Conservation (phyloP, 2,797 vertebrate species). For the Aulostomus chinensis region DNA sequence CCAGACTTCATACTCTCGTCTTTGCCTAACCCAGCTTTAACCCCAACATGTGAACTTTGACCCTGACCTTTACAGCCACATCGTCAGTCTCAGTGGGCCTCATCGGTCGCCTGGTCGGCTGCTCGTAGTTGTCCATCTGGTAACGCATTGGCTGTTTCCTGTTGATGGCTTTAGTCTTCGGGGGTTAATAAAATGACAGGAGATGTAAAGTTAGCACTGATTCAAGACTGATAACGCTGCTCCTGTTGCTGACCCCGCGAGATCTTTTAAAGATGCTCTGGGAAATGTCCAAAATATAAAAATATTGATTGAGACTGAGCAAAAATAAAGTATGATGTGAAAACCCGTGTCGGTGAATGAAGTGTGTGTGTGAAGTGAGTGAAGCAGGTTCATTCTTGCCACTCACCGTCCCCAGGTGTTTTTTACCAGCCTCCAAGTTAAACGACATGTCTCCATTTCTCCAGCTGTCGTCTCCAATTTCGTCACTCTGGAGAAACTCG, state of each 20-base stretch:
- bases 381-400: too few species aligned
- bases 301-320: too few species aligned
- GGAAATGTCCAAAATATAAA: too few species aligned
- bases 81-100: constrained; percentile 88
- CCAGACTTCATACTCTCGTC: too few species aligned
- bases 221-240: too few species aligned
- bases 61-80: constrained; percentile 90
- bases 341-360: too few species aligned
- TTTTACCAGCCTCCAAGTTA: constrained; percentile 87
- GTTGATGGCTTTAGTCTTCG: constrained; percentile 92
- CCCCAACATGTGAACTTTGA: too few species aligned
- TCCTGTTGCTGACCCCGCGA: too few species aligned
- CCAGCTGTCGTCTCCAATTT: constrained; percentile 96
- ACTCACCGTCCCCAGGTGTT: constrained; percentile 87
- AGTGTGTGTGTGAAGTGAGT: too few species aligned
- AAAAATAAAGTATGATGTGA: too few species aligned
- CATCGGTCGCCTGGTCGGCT: constrained; percentile 80
- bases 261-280: too few species aligned
- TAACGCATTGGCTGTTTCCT: constrained; percentile 92
- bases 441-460: constrained; percentile 85
- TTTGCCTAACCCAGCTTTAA: not conserved
- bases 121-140: constrained; percentile 91
- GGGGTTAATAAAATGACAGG: constrained; percentile 14
- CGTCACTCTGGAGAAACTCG: constrained; percentile 96
- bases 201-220: not conserved